These are phyloP conservation scores for Coenonympha glycerion DNA, from an alignment of 2,888 invertebrate genomes.

Conservation along the genomic window DNA sequence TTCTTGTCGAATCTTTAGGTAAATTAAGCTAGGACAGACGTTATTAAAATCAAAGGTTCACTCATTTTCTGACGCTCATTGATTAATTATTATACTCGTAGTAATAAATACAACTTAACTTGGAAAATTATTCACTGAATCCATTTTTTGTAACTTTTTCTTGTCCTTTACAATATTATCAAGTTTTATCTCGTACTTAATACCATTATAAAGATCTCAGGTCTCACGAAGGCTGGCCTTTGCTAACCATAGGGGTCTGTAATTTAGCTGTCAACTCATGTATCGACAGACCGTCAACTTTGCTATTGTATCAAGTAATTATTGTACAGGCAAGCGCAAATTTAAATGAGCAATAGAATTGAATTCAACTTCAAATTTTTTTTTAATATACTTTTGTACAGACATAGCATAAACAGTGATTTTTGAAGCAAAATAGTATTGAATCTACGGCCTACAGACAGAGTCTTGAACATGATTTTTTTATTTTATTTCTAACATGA, in stretches of 20 bases:
- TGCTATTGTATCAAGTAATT: slow-evolving; percentile 28
- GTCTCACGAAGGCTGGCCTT: slow-evolving; percentile 23
- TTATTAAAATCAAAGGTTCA: too few relatives aligned
- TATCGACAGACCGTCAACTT: slow-evolving; percentile 30
- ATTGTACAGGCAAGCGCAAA: slow-evolving; percentile 17
- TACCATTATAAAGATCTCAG: slow-evolving; percentile 15
- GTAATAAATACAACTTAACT: too few relatives aligned
- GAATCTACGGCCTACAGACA: too few relatives aligned
- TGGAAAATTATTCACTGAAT: background rate
- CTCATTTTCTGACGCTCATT: too few relatives aligned
- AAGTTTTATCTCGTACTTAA: slow-evolving; percentile 9
- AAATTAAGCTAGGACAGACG: too few relatives aligned
- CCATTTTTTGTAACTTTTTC: background rate
- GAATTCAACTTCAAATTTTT: background rate
- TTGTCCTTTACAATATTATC: background rate
- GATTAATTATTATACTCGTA: too few relatives aligned
- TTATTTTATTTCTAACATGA: too few relatives aligned
- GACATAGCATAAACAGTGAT: too few relatives aligned
- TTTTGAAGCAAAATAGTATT: too few relatives aligned
- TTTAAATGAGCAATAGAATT: background rate
- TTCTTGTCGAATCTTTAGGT: too few relatives aligned
- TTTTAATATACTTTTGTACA: too few relatives aligned
- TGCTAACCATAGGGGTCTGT: slow-evolving; percentile 28
- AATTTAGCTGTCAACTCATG: slow-evolving; percentile 36
- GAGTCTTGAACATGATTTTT: too few relatives aligned